These are phyloP conservation scores for Cyprinodon tularosa DNA, from an alignment of 2,113 vertebrate species.

Conservation along the genomic window DNA sequence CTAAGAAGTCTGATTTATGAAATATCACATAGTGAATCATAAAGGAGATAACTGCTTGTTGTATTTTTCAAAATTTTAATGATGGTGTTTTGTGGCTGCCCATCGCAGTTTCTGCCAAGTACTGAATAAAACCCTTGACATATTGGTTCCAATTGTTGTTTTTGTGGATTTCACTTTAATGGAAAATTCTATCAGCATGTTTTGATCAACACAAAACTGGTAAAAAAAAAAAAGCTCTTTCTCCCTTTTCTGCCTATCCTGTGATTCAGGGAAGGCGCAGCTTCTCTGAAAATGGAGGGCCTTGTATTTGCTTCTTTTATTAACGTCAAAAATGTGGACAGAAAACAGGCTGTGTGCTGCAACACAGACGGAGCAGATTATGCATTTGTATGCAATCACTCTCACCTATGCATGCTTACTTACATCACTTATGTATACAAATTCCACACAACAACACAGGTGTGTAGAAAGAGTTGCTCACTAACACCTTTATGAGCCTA, in stretches of 20 bases:
- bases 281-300: conserved; percentile 46
- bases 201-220: conserved; percentile 19
- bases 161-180: conserved; percentile 24
- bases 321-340: conserved; percentile 16
- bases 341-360: conserved; percentile 6
- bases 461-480: conserved; percentile 2
- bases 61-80: conserved; percentile 49
- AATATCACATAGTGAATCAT: conserved; percentile 9
- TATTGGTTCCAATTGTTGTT: conserved; percentile 40
- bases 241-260: conserved; percentile 16
- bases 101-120: conserved; percentile 37
- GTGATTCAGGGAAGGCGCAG: conserved; percentile 35
- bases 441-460: background rate
- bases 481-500: conserved; percentile 9
- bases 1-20: conserved; percentile 3
- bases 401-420: conserved; percentile 16
- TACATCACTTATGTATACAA: background rate
- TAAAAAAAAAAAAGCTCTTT: conserved; percentile 4
- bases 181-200: conserved; percentile 26
- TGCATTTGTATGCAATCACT: conserved; percentile 12
- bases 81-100: conserved; percentile 39
- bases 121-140: conserved; percentile 52
- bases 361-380: conserved; percentile 14
- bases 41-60: conserved; percentile 20
- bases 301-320: conserved; percentile 45